phyloP scores from a whole-genome alignment of 2,888 invertebrate species.

The Acanthosepion pharaonis region DNA sequence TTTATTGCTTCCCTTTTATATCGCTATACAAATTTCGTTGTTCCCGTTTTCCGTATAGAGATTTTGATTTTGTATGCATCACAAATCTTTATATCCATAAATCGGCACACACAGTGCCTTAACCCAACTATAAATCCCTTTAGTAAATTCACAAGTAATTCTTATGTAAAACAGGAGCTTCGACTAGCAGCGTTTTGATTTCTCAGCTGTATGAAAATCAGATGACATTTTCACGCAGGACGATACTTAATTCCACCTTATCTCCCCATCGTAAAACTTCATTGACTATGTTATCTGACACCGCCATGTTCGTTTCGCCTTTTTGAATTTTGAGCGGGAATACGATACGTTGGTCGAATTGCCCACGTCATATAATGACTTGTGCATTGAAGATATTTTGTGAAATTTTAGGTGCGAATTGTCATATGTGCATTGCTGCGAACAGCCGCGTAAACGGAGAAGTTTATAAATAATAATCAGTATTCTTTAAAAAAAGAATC shows the following conservation, averaged over 20 bases:
- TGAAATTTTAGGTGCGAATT: constrained; percentile 6
- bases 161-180: neutral
- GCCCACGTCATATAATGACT: neutral
- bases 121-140: too few species aligned
- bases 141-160: too few species aligned
- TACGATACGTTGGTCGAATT: neutral
- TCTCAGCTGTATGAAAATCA: neutral
- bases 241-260: neutral
- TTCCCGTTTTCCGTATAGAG: too few species aligned
- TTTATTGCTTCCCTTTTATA: too few species aligned
- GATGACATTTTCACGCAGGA: neutral
- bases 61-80: too few species aligned
- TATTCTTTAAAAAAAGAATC: neutral
- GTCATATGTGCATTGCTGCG: neutral
- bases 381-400: neutral
- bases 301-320: neutral
- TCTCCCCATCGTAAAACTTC: neutral
- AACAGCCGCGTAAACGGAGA: neutral
- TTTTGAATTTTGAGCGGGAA: neutral
- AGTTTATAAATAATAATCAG: neutral
- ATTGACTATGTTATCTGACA: neutral
- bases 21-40: too few species aligned
- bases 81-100: too few species aligned
- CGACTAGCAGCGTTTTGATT: neutral
- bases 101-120: too few species aligned